phyloP scores from a whole-genome alignment of 2,888 invertebrate genomes.

The Beris morrisii region DNA sequence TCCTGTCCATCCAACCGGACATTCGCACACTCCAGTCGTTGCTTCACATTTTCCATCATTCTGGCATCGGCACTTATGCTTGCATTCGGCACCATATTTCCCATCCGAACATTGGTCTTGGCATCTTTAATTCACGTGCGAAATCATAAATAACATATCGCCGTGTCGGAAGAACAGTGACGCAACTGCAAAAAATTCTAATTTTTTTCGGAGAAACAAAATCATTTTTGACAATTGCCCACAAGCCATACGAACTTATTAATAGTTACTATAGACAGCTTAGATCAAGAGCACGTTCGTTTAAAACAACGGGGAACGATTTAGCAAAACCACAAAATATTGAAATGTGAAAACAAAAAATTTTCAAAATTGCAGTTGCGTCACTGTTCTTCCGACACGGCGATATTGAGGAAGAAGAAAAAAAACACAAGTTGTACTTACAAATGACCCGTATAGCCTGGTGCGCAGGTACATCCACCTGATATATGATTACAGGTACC shows the following conservation, averaged over 20 bases:
- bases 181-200: too few species aligned
- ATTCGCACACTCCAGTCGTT: slow-evolving; percentile 75
- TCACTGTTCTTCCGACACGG: too few species aligned
- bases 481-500: slow-evolving; percentile 76
- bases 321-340: too few species aligned
- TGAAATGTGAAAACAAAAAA: too few species aligned
- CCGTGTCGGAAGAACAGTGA: too few species aligned
- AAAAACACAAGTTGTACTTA: slow-evolving; percentile 59
- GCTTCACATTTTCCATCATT: slow-evolving; percentile 84
- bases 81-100: slow-evolving; percentile 82
- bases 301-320: too few species aligned
- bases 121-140: slow-evolving; percentile 53
- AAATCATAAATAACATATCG: not conserved
- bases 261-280: too few species aligned
- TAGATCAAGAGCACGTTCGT: too few species aligned
- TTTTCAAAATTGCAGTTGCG: too few species aligned
- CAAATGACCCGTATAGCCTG: slow-evolving; percentile 83
- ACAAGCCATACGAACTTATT: too few species aligned
- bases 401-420: slow-evolving; percentile 9
- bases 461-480: slow-evolving; percentile 74
- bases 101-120: slow-evolving; percentile 76
- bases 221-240: too few species aligned
- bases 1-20: slow-evolving; percentile 81
- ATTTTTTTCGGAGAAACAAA: too few species aligned
- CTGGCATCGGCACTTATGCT: slow-evolving; percentile 83